Base-by-base conservation (phyloP, 2,113 vertebrate genomes). In the Syngnathoides biaculeatus region DNA sequence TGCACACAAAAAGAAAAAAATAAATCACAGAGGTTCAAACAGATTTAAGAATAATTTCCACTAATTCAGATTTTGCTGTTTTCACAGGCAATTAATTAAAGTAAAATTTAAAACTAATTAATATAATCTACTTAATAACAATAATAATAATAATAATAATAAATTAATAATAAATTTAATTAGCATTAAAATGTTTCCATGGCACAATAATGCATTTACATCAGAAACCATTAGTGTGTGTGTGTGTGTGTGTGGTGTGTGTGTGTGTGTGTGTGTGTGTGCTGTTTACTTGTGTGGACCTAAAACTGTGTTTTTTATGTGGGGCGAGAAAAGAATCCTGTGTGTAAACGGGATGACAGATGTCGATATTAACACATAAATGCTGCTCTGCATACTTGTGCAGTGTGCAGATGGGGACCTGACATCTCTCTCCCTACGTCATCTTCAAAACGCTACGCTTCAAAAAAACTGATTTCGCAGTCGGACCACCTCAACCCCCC, bases 391-490 rank as follows among this genome's bases (percentile, higher is more conserved):
- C 58, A n/a, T 15, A 56, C 30, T 39, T 13, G 38, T 72, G 53
- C 0, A 4, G 22, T 63, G 64, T 39, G 39, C 78, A 84, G 74
- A 82, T 77, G 73, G 73, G 52, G 26, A 68, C 68, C 69, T 86
- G 80, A 69, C 71, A 79, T 78, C 70, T 74, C 71, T 45, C 58
- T 55, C 53, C 73, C 64, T 67, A 60, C 55, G 48, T 80, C 73
- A 83, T 76, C 77, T 77, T 83, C 55, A 78, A 74, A 77, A 64
- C 26, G 58, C 59, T 65, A 55, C 38, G 66, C 73, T 72, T 75
- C 72, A 63, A 40, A 84, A 84, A 43, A 83, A 88, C 75, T 80
- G 75, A 86, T 86, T 84, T 82, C 72, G 71, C 77, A 79, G 62
- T 55, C 56, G 22, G 15, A 78, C 69, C 71, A 67, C 30, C 61